Evolutionary conservation across 1,140 invertebrate genomes (phyloP), one percentile per base, ranked within the genome.

Genomic region (Plodia interpunctella): DNA sequence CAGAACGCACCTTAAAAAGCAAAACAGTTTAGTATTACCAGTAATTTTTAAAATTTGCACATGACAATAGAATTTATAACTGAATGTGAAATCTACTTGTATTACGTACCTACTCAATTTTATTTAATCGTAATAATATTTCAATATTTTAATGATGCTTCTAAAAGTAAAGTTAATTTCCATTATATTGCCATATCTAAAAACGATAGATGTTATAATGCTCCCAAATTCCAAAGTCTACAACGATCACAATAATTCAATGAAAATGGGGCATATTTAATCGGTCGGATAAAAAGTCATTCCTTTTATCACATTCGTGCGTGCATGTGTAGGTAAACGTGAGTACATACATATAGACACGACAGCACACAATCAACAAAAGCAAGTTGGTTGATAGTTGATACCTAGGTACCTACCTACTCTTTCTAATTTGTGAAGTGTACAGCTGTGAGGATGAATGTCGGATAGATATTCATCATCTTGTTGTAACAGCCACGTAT

Each of bases 381-480:
- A 86, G 76, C 83, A 88, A 88, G 38, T 17, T 15, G 2, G 38
- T 38, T 38, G 35, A 13, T 38, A 38, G 35, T 5, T 38, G 11
- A 5, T 44, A 25, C 21, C 21, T 25, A 25, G 2, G 21, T 25
- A 25, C 21, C 21, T 25, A 25, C 21, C 6, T 6, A 25, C 30
- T 44, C 38, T 44, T 44, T 44, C 38, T 44, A 44, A 44, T 44
- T 44, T 44, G 38, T 44, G 38, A 44, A 44, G 38, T 44, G 38
- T 44, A 44, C 80, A 88, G 82, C 80, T 85, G 85, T 72, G 78
- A 87, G 78, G 77, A 87, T 86, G 83, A 76, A 86, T 83, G 75
- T 71, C 80, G 80, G 76, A 70, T 50, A 17, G 76, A 76, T 77
- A 75, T 75, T 65, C 63, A 70, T 76, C 62, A 32, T 74, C 70